Evolutionary conservation across 2,888 invertebrate species (phyloP).

Genomic region (Tachina grossa): DNA sequence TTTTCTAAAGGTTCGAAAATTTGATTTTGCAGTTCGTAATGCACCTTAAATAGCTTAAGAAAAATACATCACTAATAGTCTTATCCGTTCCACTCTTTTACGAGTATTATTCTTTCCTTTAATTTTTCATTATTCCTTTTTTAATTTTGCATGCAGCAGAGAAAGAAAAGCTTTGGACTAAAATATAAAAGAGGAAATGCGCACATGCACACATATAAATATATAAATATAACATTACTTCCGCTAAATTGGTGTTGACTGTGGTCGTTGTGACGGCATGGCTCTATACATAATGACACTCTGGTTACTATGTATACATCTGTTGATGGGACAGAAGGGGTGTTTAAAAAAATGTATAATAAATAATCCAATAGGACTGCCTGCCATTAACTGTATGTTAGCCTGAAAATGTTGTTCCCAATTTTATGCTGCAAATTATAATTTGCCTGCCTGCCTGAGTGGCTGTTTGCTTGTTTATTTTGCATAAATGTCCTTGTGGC

Average conservation of each 20-base stretch:
- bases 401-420: conserved; percentile 63
- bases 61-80: no score
- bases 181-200: neutral
- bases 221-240: conserved; percentile 78
- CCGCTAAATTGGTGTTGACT: conserved; percentile 81
- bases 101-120: no score
- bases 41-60: no score
- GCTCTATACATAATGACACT: neutral
- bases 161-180: no score
- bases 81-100: no score
- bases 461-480: conserved; percentile 25
- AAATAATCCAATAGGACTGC: conserved; percentile 41
- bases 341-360: conserved; percentile 28
- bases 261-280: conserved; percentile 77
- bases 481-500: conserved; percentile 47
- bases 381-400: conserved; percentile 54
- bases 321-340: neutral
- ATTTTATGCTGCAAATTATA: conserved; percentile 61
- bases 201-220: neutral
- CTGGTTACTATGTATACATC: conserved; percentile 18
- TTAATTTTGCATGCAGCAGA: no score
- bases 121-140: no score
- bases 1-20: no score
- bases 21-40: no score
- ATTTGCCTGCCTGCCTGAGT: conserved; percentile 35